Evolutionary conservation across 23 tunicate species (phyloP), one percentile per base, ranked within the genome.

Genomic region (Trididemnum miniatum): DNA sequence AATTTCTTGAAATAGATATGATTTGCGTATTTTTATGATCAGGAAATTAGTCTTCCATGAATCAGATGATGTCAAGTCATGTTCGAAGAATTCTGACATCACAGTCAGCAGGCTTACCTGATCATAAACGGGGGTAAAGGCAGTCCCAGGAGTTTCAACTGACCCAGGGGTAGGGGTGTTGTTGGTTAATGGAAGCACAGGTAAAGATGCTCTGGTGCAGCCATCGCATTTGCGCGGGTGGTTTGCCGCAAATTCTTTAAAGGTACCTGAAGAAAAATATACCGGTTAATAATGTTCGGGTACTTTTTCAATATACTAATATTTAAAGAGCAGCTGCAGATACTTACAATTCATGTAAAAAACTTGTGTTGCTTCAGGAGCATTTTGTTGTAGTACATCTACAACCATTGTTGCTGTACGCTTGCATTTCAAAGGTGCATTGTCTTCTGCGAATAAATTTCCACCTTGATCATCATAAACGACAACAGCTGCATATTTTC

Each of bases 401-500:
- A 73, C 18, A 7, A 73, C 79, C 79, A 73, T 73, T 3, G 57
- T 15, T 20, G 24, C 31, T 23, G 59, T 73, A 3, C 79, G 57
- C 24, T 40, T 73, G 31, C 59, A 73, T 39, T 73, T 73, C 18
- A 73, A 20, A 20, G 79, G 30, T 2, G 79, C 57, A 24, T 73
- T 73, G 37, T 73, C 79, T n/a, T 73, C 29, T 2, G 30, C 24
- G 15, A 3, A n/a, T 2, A 73, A 15, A 2, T 73, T 40, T 1
- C 65, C 82, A 24, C 82, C 82, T 23, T 59, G 73, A 25, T 85
- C 89, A 49, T 85, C 89, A 36, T 85, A 85, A 39, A 65, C 77
- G 59, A 77, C 51, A 26, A 85, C 77, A 0, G 66, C 49, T 0
- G 65, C 23, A 44, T 51, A 31, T 57, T 62, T 76, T 77, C 89